Percentiles rank a stretch among this genome's conserved stretches.
These are phyloP conservation scores for Aricia artaxerxes DNA, from an alignment of 2,888 invertebrate species.

Conservation along the genomic window DNA sequence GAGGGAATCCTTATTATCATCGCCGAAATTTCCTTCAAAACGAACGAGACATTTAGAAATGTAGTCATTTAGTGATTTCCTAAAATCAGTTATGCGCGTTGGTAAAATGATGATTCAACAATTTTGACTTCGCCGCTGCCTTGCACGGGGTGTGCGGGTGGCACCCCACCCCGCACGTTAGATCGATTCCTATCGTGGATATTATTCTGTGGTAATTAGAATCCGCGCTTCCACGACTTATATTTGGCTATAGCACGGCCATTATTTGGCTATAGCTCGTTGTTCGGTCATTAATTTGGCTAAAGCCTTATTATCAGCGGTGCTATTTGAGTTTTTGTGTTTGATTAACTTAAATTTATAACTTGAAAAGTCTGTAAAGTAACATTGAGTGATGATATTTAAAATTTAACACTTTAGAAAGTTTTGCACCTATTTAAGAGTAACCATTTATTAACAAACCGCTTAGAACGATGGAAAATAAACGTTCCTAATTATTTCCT, in stretches of 20 bases:
- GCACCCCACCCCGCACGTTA: conserved; percentile 50
- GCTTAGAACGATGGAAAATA: too few relatives aligned
- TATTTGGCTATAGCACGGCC: conserved; percentile 21
- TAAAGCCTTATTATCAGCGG: not conserved
- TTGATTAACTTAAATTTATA: not conserved
- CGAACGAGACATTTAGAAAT: conserved; percentile 18
- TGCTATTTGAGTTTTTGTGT: not conserved
- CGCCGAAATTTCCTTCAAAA: not conserved
- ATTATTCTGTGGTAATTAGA: conserved; percentile 77
- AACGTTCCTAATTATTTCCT: too few relatives aligned
- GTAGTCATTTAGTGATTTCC: conserved; percentile 34
- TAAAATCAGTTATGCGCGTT: conserved; percentile 47
- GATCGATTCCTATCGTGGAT: conserved; percentile 75
- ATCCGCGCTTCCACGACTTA: conserved; percentile 52
- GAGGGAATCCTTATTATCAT: not conserved
- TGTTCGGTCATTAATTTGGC: not conserved
- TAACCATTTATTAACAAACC: not conserved
- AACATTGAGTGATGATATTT: too few relatives aligned
- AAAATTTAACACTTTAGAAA: not conserved
- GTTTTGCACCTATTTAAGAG: not conserved
- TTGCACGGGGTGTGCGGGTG: conserved; percentile 49
- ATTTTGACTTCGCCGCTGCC: conserved; percentile 53
- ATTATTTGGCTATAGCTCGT: conserved; percentile 1
- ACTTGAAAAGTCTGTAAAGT: too few relatives aligned
- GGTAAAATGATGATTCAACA: conserved; percentile 51